A percentile compares a stretch with the other conserved stretches of the same genome.
Evolutionary conservation across 2,888 invertebrate genomes (phyloP).

Genomic region (Hydrotaea diabolus): DNA sequence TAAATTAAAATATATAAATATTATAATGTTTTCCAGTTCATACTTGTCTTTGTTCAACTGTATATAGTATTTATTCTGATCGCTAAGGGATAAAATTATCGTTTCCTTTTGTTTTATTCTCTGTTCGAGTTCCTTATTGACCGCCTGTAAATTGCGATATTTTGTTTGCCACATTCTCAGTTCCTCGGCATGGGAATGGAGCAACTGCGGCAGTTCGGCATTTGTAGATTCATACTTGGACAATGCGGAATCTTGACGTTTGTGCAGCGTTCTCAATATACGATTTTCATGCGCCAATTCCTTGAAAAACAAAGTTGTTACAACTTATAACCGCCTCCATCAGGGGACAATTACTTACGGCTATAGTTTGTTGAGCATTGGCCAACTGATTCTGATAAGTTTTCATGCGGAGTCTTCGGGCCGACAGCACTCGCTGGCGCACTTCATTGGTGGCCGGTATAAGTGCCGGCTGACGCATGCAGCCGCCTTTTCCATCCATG

Average conservation of each 20-base stretch:
- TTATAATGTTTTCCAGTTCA: constrained; percentile 47
- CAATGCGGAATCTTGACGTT: constrained; percentile 89
- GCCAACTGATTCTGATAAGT: constrained; percentile 90
- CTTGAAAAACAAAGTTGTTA: constrained; percentile 76
- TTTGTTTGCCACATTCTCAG: constrained; percentile 86
- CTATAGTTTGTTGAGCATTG: constrained; percentile 89
- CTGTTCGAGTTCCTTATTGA: constrained; percentile 84
- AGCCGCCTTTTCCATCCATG: constrained; percentile 60
- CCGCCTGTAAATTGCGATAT: constrained; percentile 85
- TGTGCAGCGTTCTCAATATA: constrained; percentile 88
- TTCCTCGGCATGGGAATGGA: constrained; percentile 90
- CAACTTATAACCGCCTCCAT: too few species aligned
- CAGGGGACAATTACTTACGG: constrained; percentile 82
- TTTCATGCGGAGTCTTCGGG: constrained; percentile 88
- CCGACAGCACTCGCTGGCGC: constrained; percentile 87
- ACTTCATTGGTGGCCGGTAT: constrained; percentile 78
- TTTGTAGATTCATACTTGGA: constrained; percentile 88
- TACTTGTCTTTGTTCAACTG: constrained; percentile 88
- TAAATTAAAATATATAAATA: constrained; percentile 4
- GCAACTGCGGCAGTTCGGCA: constrained; percentile 87
- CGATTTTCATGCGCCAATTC: constrained; percentile 88
- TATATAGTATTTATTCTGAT: constrained; percentile 87
- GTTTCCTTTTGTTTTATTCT: constrained; percentile 87
- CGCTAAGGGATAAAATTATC: constrained; percentile 84
- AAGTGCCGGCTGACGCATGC: constrained; percentile 72